Evolutionary conservation across 2,797 vertebrate species (phyloP).

Genomic region (Lagodon rhomboides): DNA sequence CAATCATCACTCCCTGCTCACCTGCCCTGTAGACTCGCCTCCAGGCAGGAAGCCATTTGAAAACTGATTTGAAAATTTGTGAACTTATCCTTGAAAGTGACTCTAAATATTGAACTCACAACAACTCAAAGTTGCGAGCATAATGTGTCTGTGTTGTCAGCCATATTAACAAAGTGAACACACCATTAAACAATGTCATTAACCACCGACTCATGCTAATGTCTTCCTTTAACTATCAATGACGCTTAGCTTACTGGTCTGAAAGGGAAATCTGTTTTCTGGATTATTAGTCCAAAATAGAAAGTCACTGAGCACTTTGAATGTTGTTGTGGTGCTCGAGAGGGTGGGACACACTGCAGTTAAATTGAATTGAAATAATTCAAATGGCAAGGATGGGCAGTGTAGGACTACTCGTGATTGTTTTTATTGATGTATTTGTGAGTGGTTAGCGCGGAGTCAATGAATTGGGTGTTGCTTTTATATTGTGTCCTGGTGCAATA

Average conservation of each 20-base stretch:
- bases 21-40: constrained; percentile 52
- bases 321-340: constrained; percentile 72
- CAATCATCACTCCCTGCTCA: constrained; percentile 29
- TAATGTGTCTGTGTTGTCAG: constrained; percentile 84
- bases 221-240: constrained; percentile 95
- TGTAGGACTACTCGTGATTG: constrained; percentile 64
- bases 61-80: constrained; percentile 68
- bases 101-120: constrained; percentile 74
- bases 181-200: constrained; percentile 92
- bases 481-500: constrained; percentile 79
- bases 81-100: constrained; percentile 80
- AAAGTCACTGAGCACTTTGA: constrained; percentile 77
- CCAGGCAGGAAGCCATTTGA: constrained; percentile 57
- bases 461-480: constrained; percentile 78
- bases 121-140: constrained; percentile 81
- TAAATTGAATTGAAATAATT: constrained; percentile 86
- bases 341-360: constrained; percentile 77
- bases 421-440: constrained; percentile 82
- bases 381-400: constrained; percentile 78
- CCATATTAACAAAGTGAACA: constrained; percentile 86
- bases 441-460: constrained; percentile 77
- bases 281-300: constrained; percentile 86
- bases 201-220: constrained; percentile 92
- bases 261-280: constrained; percentile 92
- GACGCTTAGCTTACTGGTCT: constrained; percentile 91